These are phyloP conservation scores for Aethina tumida DNA, from an alignment of 1,140 invertebrate genomes.

Conservation along the genomic window DNA sequence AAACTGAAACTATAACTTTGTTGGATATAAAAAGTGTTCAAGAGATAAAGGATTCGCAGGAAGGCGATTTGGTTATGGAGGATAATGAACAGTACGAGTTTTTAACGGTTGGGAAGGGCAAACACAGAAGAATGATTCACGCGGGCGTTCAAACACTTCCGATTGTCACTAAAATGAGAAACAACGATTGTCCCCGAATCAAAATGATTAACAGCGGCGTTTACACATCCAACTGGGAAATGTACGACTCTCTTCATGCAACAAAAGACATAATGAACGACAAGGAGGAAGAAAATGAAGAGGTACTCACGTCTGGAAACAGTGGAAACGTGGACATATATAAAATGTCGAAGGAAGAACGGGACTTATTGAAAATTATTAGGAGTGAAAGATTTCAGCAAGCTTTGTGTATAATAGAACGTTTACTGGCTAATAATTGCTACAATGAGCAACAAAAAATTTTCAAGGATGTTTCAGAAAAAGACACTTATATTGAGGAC, in stretches of 20 bases:
- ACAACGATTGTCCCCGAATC: slow-evolving; percentile 44
- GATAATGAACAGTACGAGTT: slow-evolving; percentile 56
- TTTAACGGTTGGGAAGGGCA: slow-evolving; percentile 49
- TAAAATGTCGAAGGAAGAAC: slow-evolving; percentile 25
- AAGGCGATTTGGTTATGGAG: slow-evolving; percentile 37
- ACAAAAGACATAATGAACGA: too few species aligned
- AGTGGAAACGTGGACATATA: slow-evolving; percentile 21
- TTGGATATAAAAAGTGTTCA: too few species aligned
- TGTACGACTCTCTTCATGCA: slow-evolving; percentile 57
- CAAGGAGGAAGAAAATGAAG: too few species aligned
- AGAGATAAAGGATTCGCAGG: too few species aligned
- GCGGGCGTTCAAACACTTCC: slow-evolving; percentile 57
- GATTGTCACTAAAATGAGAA: slow-evolving; percentile 46
- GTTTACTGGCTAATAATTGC: slow-evolving; percentile 56
- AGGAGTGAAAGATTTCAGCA: slow-evolving; percentile 44
- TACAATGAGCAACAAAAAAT: slow-evolving; percentile 52
- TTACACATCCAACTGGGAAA: slow-evolving; percentile 63
- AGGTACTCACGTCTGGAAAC: too few species aligned
- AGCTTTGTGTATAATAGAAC: slow-evolving; percentile 50
- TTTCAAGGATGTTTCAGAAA: slow-evolving; percentile 49
- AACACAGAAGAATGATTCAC: slow-evolving; percentile 48
- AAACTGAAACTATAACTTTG: too few species aligned
- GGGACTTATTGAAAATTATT: slow-evolving; percentile 32
- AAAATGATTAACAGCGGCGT: slow-evolving; percentile 44
- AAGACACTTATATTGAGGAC: slow-evolving; percentile 42